Conservation (phyloP, 2,113 vertebrate species). For the Promerops cafer region DNA sequence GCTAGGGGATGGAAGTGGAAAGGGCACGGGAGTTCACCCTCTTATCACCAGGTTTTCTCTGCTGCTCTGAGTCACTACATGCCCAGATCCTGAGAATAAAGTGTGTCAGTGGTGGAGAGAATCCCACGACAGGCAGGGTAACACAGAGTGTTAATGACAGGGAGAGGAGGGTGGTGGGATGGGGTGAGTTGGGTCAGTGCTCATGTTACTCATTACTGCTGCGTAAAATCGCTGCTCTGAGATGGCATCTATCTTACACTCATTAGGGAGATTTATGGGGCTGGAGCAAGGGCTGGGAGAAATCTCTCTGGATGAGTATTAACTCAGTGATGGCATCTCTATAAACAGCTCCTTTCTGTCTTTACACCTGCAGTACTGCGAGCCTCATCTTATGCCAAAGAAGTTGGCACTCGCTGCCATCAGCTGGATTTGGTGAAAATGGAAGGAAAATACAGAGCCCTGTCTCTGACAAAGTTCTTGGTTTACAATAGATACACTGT, state of each 20-base stretch:
- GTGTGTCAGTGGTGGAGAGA: slow-evolving; percentile 1
- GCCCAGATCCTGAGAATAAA: slow-evolving; percentile 21
- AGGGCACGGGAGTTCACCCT: slow-evolving; percentile 22
- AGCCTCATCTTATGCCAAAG: not conserved
- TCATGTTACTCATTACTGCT: not conserved
- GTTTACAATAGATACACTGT: not conserved
- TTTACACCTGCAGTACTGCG: not conserved
- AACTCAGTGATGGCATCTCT: not conserved
- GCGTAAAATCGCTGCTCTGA: not conserved
- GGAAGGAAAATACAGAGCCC: not conserved
- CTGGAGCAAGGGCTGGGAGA: not conserved
- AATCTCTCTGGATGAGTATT: not conserved
- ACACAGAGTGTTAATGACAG: not conserved
- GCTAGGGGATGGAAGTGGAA: slow-evolving; percentile 40
- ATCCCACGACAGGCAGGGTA: not conserved
- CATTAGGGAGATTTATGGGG: not conserved
- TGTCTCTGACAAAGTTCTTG: not conserved
- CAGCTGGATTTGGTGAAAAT: not conserved
- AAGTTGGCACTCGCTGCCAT: not conserved
- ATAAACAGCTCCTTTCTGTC: not conserved
- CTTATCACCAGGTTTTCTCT: slow-evolving; percentile 28
- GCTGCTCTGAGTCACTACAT: slow-evolving; percentile 8
- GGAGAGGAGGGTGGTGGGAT: not conserved
- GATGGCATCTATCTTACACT: not conserved
- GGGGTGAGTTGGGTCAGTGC: not conserved